A percentile compares a stretch with the other conserved stretches of the same genome.
phyloP scores from a whole-genome alignment of 2,888 invertebrate genomes.

The Sphinx pinastri region DNA sequence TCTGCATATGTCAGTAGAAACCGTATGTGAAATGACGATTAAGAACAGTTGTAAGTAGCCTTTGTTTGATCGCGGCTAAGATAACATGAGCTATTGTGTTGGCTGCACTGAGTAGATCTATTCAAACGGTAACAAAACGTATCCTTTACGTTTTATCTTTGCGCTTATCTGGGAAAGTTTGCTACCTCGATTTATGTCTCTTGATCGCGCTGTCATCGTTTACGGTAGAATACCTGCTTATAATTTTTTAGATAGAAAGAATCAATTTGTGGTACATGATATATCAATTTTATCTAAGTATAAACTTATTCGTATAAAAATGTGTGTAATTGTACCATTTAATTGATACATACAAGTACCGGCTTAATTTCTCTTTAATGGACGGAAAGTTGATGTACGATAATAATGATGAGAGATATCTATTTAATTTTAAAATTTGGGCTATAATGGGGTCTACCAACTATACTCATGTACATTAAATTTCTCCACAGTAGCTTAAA shows the following conservation, averaged over 20 bases:
- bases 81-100: constrained; percentile 71
- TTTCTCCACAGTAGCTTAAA: constrained; percentile 43
- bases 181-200: constrained; percentile 9
- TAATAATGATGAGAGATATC: background rate
- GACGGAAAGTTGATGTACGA: background rate
- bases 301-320: background rate
- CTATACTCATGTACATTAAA: constrained; percentile 25
- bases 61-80: constrained; percentile 74
- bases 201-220: constrained; percentile 5
- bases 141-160: constrained; percentile 28
- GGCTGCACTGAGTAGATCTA: constrained; percentile 49
- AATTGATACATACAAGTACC: background rate
- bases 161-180: constrained; percentile 18
- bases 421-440: background rate
- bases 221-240: background rate
- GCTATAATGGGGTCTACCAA: too few relatives aligned
- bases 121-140: constrained; percentile 49
- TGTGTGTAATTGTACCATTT: background rate
- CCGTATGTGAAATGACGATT: constrained; percentile 83
- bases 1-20: constrained; percentile 67
- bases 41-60: constrained; percentile 82
- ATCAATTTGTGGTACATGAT: too few relatives aligned
- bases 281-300: background rate
- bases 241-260: too few relatives aligned
- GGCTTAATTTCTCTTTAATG: background rate